Evolutionary conservation across 2,888 invertebrate genomes (phyloP).

Genomic region (Agrotis clavis): DNA sequence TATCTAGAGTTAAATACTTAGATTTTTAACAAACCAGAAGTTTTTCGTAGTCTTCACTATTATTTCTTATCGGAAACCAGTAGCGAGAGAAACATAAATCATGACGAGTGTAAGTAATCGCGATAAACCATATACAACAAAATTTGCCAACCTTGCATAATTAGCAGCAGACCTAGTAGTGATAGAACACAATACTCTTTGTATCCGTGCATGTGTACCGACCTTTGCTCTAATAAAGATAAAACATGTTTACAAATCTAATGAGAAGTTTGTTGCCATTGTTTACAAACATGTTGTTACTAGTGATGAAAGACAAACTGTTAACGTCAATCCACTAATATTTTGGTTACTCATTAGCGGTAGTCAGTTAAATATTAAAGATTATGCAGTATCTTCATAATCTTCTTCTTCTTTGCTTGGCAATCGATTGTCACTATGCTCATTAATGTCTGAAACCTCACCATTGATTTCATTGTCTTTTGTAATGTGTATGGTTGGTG

Average conservation of each 20-base stretch:
- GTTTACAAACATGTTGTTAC: background rate
- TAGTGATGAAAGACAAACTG: background rate
- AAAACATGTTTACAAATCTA: constrained; percentile 24
- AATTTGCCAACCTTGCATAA: constrained; percentile 11
- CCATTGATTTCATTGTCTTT: too few relatives aligned
- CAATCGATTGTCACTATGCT: too few relatives aligned
- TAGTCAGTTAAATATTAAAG: background rate
- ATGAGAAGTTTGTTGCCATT: background rate
- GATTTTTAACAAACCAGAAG: background rate
- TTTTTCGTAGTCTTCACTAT: constrained; percentile 5
- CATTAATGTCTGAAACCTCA: too few relatives aligned
- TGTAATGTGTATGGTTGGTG: too few relatives aligned
- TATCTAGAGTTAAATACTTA: background rate
- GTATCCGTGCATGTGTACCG: background rate
- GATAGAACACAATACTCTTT: constrained; percentile 2
- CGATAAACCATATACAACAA: constrained; percentile 9
- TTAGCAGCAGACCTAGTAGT: constrained; percentile 8
- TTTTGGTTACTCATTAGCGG: background rate
- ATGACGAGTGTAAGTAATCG: background rate
- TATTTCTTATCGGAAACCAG: background rate
- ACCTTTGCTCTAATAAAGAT: constrained; percentile 31
- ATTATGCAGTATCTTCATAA: too few relatives aligned
- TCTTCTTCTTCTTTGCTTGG: too few relatives aligned
- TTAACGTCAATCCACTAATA: background rate
- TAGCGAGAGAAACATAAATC: constrained; percentile 4